phyloP scores from a whole-genome alignment of 2,888 invertebrate genomes.

The Orthosia cruda region DNA sequence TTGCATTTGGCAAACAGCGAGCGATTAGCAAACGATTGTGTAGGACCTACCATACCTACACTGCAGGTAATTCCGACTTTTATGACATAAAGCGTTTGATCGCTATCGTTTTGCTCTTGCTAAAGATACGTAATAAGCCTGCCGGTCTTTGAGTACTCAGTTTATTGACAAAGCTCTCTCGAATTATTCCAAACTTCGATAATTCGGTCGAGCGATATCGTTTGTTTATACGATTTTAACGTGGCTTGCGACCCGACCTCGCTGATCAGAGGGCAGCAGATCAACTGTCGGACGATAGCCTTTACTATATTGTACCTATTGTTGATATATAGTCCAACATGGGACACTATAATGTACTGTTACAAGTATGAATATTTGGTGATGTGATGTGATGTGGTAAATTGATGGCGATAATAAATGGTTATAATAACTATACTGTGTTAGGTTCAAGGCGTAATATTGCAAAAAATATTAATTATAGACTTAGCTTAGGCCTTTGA shows the following conservation, averaged over 20 bases:
- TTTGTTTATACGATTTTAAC: slow-evolving; percentile 55
- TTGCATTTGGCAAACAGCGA: too few species aligned
- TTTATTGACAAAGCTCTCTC: slow-evolving; percentile 31
- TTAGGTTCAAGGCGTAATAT: not conserved
- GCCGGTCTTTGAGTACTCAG: not conserved
- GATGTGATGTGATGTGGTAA: not conserved
- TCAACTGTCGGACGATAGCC: slow-evolving; percentile 46
- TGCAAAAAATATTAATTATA: not conserved
- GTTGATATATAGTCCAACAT: slow-evolving; percentile 23
- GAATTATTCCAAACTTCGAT: slow-evolving; percentile 41
- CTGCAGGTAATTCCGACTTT: too few species aligned
- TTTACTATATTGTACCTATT: slow-evolving; percentile 57
- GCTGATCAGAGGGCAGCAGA: slow-evolving; percentile 51
- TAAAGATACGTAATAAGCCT: too few species aligned
- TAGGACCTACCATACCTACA: too few species aligned
- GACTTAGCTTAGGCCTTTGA: slow-evolving; percentile 9
- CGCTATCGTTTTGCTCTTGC: too few species aligned
- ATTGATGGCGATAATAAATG: not conserved
- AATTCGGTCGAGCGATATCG: slow-evolving; percentile 51
- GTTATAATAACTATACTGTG: not conserved
- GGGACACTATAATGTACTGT: not conserved
- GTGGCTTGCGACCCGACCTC: slow-evolving; percentile 41
- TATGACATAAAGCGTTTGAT: too few species aligned
- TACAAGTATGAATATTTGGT: not conserved
- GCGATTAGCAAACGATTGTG: too few species aligned